These are phyloP conservation scores for Spodoptera litura DNA, from an alignment of 1,140 invertebrate genomes.

Conservation along the genomic window DNA sequence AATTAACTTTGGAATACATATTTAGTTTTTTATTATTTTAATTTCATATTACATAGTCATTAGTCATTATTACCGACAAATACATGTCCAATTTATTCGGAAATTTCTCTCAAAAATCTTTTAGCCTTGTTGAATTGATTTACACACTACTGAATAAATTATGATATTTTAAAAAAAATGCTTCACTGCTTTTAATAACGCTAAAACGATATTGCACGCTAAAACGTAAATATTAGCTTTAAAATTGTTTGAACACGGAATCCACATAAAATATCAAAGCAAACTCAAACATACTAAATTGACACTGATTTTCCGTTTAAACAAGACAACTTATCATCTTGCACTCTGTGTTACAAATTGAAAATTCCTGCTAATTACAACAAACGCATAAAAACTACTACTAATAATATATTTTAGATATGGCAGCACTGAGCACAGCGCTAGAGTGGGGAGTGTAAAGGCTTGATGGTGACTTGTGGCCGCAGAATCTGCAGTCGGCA, in stretches of 20 bases:
- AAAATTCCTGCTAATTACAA: conserved; percentile 43
- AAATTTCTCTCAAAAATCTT: background rate
- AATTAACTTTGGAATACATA: conserved; percentile 41
- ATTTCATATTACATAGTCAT: conserved; percentile 4
- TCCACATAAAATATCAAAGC: conserved; percentile 2
- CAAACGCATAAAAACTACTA: conserved; percentile 48
- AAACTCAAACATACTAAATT: conserved; percentile 56
- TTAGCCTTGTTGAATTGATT: background rate
- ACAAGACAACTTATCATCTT: conserved; percentile 76
- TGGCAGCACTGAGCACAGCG: conserved; percentile 59
- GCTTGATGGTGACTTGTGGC: conserved; percentile 60
- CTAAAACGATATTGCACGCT: background rate
- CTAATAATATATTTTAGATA: conserved; percentile 59
- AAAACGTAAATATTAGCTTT: background rate
- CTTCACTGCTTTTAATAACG: background rate
- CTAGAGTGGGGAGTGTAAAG: conserved; percentile 59
- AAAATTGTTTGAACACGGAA: background rate
- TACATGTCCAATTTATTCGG: background rate
- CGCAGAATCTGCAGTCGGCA: conserved; percentile 78
- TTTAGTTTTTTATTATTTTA: conserved; percentile 27
- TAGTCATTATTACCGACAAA: background rate
- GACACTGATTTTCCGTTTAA: conserved; percentile 55
- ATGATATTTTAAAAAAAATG: background rate
- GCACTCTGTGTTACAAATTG: conserved; percentile 56
- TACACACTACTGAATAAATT: background rate